Base-by-base conservation (phyloP, 2,113 vertebrate species). In the Mellivora capensis region DNA sequence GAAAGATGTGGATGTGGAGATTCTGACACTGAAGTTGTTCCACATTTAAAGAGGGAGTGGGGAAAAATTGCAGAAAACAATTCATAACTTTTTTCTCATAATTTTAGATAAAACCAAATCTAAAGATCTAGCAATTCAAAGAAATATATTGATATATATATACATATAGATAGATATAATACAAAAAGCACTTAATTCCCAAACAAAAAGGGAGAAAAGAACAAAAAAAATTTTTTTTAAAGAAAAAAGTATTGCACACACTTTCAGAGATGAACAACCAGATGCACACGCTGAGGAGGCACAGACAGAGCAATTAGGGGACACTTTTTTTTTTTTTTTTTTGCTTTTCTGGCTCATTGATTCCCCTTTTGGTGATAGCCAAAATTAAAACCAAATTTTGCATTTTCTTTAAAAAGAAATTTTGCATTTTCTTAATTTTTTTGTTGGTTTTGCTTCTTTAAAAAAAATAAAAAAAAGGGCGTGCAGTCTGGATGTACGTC, bases 401-500 rank as follows among this genome's bases (percentile, higher is more conserved):
- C 98, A 99, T 99, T 99, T 98, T 98, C 98, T 98, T 96, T 98
- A 98, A 99, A 99, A 98, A 88, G 1, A 52, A 94, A 79, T 98
- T 98, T 98, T 95, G 98, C 98, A 99, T 99, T 98, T 98, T 99
- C 97, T 98, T 97, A 98, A 71, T 2, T 6, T 67, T 37, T 54
- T 39, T 62, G 18, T 47, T 94, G 71, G 71, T 84, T 94, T 97
- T 93, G 42, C 7, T 77, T 95, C 44, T 89, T 89, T 93, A 90
- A 90, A 91, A 91, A 99, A 99, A 99, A 98, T 97, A 98, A 99
- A 99, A 98, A 99, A 99, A 99, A 98, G 97, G 98, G 99, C 99
- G 99, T 99, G 99, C 99, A 99, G 99, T 99, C 99, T 99, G 99
- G 99, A 99, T 99, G 99, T 99, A 99, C 98, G 98, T 99, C 99